phyloP scores from a whole-genome alignment of 2,888 invertebrate genomes.

The Ophion costatus region DNA sequence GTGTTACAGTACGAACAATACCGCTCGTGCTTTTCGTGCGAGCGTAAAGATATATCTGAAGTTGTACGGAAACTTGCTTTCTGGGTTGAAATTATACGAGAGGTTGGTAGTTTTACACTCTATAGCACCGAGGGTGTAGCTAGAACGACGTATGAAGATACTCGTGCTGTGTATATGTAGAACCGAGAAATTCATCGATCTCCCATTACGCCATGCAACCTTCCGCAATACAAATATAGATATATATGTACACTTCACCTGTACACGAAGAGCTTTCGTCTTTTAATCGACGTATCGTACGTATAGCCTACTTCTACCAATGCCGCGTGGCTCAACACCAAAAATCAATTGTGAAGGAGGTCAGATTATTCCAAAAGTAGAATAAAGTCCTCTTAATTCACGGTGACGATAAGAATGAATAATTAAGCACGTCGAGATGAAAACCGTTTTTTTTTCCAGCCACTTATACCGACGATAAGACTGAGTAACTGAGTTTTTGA shows the following conservation, averaged over 20 bases:
- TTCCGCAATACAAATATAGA: slow-evolving; percentile 8
- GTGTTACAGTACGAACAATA: slow-evolving; percentile 24
- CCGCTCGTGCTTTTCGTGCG: slow-evolving; percentile 13
- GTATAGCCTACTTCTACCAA: slow-evolving; percentile 27
- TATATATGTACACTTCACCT: slow-evolving; percentile 12
- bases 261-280: slow-evolving; percentile 38
- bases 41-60: slow-evolving; percentile 22
- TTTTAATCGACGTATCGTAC: slow-evolving; percentile 39
- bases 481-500: no score
- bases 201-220: slow-evolving; percentile 52
- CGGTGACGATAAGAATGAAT: slow-evolving; percentile 16
- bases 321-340: slow-evolving; percentile 5
- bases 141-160: slow-evolving; percentile 48
- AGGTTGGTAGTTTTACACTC: slow-evolving; percentile 43
- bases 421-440: slow-evolving; percentile 1
- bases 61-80: slow-evolving; percentile 45
- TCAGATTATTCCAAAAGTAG: slow-evolving; percentile 17
- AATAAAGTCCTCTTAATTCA: slow-evolving; percentile 31
- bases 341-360: slow-evolving; percentile 7
- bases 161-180: slow-evolving; percentile 36
- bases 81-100: slow-evolving; percentile 48
- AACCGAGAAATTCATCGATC: slow-evolving; percentile 51
- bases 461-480: background rate
- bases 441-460: slow-evolving; percentile 7
- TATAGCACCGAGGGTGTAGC: background rate